Base-by-base conservation (phyloP, 1,140 invertebrate genomes). In the Pseudomyrmex concolor region DNA sequence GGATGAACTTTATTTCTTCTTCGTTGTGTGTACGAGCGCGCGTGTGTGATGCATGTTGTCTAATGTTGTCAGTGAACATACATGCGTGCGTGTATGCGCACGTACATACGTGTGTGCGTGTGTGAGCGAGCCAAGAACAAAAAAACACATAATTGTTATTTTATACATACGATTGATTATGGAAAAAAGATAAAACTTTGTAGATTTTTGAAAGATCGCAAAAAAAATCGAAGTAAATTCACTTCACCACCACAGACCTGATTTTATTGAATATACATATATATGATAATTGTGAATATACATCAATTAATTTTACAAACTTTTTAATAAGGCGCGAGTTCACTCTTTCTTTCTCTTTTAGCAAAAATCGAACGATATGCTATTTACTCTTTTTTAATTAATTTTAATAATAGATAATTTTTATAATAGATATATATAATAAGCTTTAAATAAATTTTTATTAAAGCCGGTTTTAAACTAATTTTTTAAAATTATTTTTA, bases 1-100 rank as follows among this genome's bases (percentile, higher is more conserved):
- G 84, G 55, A 88, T 88, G 82, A 92, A 89, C 54, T 89, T 88
- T 85, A 88, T 88, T 88, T 82, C 64, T 12, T 25, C 54, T 54
- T 34, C 17, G 50, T 70, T 68, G 71, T 77, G 63, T 15, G 45
- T 62, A 19, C 34, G 10, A 55, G 62, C 9, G 57, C 51, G 73
- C 22, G 62, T 22, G 73, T n/a, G 62, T 48, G 34, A 7, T 34
- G 34, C 34, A 34, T 34, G 34, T 7, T 34, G 34, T 34, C 25
- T 25, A 7, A 5, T 34, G 5, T 34, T 34, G 34, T 34, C 34
- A 34, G 34, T 34, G 5, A 34, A 34, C 34, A 7, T 34, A 34
- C 0, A n/a, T 77, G 62, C n/a, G 22, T 43, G 59, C n/a, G 22
- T n/a, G 15, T 25, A 48, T 64, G 5, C 34, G 5, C 5, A 7